Evolutionary conservation across 2,888 invertebrate genomes (phyloP).

Genomic region (Macroteleia sp.): DNA sequence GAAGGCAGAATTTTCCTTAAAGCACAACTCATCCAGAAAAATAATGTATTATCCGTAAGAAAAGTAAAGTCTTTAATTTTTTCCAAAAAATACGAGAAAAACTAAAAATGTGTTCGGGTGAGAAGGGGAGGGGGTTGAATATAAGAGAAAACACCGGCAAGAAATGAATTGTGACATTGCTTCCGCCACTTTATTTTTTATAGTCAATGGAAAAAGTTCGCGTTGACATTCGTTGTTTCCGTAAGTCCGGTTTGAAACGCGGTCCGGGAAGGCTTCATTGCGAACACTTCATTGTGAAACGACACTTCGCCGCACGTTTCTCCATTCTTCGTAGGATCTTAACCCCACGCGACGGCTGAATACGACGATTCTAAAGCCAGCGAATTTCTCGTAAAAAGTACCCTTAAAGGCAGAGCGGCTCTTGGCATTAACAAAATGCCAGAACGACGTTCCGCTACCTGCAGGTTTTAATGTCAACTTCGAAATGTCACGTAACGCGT

Average conservation of each 20-base stretch:
- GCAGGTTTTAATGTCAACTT: conserved; percentile 78
- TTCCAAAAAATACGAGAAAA: too few relatives aligned
- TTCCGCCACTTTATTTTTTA: conserved; percentile 56
- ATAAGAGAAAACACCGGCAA: neutral
- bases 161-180: conserved; percentile 50
- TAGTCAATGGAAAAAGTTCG: conserved; percentile 52
- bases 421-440: conserved; percentile 81
- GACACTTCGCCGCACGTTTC: conserved; percentile 54
- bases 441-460: conserved; percentile 67
- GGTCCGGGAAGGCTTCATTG: conserved; percentile 43
- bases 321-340: conserved; percentile 57
- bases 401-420: conserved; percentile 72
- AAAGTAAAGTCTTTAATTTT: too few relatives aligned
- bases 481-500: conserved; percentile 80
- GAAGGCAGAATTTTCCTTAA: too few relatives aligned
- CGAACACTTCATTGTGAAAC: conserved; percentile 50
- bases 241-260: conserved; percentile 54
- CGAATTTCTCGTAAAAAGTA: conserved; percentile 76
- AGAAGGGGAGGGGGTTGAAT: too few relatives aligned
- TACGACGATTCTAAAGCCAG: conserved; percentile 65
- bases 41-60: too few relatives aligned
- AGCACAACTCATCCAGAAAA: too few relatives aligned
- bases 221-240: conserved; percentile 58
- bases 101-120: too few relatives aligned
- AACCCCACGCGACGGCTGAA: conserved; percentile 46